phyloP scores from a whole-genome alignment of 2,113 vertebrate species.

The Eulemur rufifrons region DNA sequence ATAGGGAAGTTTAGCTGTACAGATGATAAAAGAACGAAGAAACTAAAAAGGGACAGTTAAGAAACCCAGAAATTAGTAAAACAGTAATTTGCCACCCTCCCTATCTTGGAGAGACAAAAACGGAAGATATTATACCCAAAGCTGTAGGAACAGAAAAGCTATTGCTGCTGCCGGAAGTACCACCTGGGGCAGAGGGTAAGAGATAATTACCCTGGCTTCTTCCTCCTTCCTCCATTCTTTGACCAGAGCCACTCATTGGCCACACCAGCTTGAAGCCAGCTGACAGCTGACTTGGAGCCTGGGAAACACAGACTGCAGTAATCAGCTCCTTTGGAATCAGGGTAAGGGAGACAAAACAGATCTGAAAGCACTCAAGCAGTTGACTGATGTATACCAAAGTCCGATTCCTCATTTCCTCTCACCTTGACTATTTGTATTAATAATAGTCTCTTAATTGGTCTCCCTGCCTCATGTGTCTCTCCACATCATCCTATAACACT shows the following conservation, averaged over 20 bases:
- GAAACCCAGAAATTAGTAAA: neutral
- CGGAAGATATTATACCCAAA: neutral
- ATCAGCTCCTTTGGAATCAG: neutral
- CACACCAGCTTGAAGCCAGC: slow-evolving; percentile 3
- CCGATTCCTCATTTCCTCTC: neutral
- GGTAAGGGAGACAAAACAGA: neutral
- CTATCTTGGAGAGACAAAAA: neutral
- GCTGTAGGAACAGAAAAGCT: neutral
- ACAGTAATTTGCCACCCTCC: neutral
- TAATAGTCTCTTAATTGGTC: neutral
- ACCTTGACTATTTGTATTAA: neutral
- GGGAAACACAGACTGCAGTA: neutral
- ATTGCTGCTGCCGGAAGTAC: neutral
- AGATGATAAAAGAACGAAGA: neutral
- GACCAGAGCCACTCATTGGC: neutral
- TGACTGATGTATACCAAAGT: neutral
- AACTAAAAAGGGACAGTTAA: neutral
- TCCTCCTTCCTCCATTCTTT: neutral
- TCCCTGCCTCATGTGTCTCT: neutral
- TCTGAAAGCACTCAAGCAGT: neutral
- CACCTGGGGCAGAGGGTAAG: neutral
- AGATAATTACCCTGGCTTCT: neutral
- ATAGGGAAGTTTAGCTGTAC: neutral
- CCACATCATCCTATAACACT: neutral
- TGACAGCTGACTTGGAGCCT: neutral